Evolutionary conservation across 2,888 invertebrate species (phyloP), one percentile per base, ranked within the genome.

Genomic region (Megamerina dolium): DNA sequence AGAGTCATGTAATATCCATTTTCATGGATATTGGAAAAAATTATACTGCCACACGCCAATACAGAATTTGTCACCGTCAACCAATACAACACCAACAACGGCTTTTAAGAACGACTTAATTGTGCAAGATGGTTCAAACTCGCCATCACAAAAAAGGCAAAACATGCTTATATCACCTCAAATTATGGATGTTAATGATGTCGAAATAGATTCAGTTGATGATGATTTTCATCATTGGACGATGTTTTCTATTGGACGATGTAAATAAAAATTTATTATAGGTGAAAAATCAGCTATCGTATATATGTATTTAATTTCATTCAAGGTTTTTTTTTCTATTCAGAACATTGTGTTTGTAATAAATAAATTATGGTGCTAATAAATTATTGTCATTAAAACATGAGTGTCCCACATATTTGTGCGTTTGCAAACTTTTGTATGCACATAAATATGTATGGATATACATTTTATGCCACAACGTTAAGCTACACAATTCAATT

Each of bases 71-170:
- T 16, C 36, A 8, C 17, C 17, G 17, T 4, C 26, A 10, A 18
- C 4, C 13, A n/a, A 8, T 17, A 12, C 16, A 12, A 3, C 36
- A 12, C 10, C 29, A 5, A 3, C n/a, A 5, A 16, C 19, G 12
- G 30, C 27, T 20, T n/a, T 4, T 32, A 10, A 16, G 32, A 27
- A 5, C 13, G 32, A 10, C 4, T 3, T 14, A 8, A 10, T 4
- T 3, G 16, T 36, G 8, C 43, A 47, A 26, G 47, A 60, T 40
- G 62, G 58, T 14, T 60, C 55, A 32, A 78, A 80, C 43, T 82
- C 84, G 3, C 80, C 85, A 9, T 79, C 82, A 21, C 76, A 79
- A 56, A 78, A 80, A 52, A 72, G 83, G 49, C 77, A 80, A 66
- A 80, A 81, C 51, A 71, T 82, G 77, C 52, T 70, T 82, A 37